Conservation (phyloP, 1,140 invertebrate species). For the Solenopsis invicta region DNA sequence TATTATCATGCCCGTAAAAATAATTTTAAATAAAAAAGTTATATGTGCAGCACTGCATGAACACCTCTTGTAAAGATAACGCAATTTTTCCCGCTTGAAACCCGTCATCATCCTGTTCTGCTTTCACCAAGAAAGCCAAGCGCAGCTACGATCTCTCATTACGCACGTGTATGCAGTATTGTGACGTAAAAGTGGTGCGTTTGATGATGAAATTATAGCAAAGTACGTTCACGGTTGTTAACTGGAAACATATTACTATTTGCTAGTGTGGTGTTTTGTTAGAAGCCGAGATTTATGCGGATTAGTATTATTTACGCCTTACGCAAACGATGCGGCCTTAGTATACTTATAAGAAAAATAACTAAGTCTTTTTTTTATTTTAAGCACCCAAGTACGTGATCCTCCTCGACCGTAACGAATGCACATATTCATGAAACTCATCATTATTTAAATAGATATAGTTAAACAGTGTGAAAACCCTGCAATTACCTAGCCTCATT, state of each 20-base stretch:
- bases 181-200: slow-evolving; percentile 64
- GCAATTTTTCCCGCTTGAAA: slow-evolving; percentile 38
- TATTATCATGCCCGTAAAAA: neutral
- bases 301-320: slow-evolving; percentile 35
- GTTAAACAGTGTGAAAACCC: slow-evolving; percentile 5
- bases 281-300: neutral
- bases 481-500: neutral
- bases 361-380: neutral
- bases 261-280: neutral
- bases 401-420: slow-evolving; percentile 29
- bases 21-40: neutral
- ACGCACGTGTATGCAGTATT: slow-evolving; percentile 33
- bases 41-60: neutral
- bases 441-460: slow-evolving; percentile 38
- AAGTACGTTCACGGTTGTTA: slow-evolving; percentile 62
- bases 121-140: slow-evolving; percentile 51
- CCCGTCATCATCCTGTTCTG: slow-evolving; percentile 41
- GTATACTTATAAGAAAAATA: neutral
- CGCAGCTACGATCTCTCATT: slow-evolving; percentile 50
- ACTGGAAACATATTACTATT: slow-evolving; percentile 10
- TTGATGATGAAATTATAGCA: slow-evolving; percentile 63
- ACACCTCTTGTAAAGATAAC: slow-evolving; percentile 10
- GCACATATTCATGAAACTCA: slow-evolving; percentile 28
- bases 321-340: neutral
- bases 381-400: neutral